Evolutionary conservation across 2,113 vertebrate genomes (phyloP).

Genomic region (Leptocoma aspasia): DNA sequence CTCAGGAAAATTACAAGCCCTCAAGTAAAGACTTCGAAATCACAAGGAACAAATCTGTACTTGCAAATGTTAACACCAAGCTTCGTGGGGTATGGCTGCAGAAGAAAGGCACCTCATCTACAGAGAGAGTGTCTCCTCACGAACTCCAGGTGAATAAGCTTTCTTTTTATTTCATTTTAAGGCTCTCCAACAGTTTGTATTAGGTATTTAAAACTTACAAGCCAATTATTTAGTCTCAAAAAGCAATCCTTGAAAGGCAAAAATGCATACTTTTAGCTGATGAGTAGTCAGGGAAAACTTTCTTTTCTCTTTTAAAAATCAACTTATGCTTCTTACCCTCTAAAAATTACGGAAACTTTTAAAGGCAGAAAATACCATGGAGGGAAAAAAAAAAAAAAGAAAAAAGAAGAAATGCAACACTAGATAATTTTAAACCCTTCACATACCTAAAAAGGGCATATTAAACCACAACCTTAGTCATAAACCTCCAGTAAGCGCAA

Average conservation of each 20-base stretch:
- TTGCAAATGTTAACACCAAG: neutral
- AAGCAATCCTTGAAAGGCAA: neutral
- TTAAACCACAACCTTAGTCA: slow-evolving; percentile 74
- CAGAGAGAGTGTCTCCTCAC: neutral
- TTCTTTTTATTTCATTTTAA: neutral
- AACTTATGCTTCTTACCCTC: neutral
- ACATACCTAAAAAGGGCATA: slow-evolving; percentile 67
- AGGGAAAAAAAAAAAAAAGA: neutral
- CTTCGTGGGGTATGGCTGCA: neutral
- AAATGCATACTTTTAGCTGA: neutral
- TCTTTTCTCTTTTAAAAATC: neutral
- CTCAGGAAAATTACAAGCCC: neutral
- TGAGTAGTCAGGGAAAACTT: neutral
- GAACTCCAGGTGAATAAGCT: neutral
- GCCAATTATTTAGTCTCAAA: neutral
- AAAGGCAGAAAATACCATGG: slow-evolving; percentile 29
- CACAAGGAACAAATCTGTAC: neutral
- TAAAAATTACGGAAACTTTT: slow-evolving; percentile 6
- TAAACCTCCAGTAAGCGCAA: slow-evolving; percentile 58
- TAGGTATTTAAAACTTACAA: neutral
- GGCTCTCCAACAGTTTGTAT: neutral
- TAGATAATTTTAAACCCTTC: slow-evolving; percentile 53
- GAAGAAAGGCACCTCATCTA: neutral
- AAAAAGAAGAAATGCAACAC: slow-evolving; percentile 5
- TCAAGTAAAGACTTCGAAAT: neutral